Conservation (phyloP, 2,797 vertebrate species). For the Myotis daubentonii region DNA sequence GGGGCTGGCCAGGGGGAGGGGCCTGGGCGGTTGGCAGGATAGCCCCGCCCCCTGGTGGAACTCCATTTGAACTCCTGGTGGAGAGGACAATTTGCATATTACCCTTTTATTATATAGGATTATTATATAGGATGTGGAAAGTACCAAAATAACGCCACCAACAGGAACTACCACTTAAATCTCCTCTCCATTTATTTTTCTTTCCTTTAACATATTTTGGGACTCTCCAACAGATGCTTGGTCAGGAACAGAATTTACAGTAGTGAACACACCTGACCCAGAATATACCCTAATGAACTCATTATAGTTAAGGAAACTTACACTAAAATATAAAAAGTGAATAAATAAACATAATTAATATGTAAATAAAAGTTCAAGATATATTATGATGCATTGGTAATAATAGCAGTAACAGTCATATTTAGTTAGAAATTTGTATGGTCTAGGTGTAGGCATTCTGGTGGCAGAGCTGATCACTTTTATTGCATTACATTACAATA, state of each 20-base stretch:
- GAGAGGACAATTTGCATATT: too few species aligned
- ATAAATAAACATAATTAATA: background rate
- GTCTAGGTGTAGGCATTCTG: background rate
- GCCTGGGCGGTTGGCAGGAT: too few species aligned
- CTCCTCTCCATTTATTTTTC: background rate
- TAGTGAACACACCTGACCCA: background rate
- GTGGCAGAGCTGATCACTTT: background rate
- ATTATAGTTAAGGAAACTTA: background rate
- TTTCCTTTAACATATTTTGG: background rate
- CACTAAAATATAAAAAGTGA: background rate
- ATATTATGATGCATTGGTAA: background rate
- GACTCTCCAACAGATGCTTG: background rate
- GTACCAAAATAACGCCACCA: background rate
- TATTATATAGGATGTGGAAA: background rate
- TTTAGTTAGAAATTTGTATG: background rate
- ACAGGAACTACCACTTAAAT: background rate
- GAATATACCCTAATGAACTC: background rate
- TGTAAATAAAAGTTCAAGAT: background rate
- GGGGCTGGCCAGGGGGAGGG: too few species aligned
- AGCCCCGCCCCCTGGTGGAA: too few species aligned
- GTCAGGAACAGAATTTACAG: background rate
- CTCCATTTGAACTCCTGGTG: too few species aligned
- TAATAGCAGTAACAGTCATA: background rate
- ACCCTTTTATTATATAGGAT: background rate
- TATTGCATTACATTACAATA: background rate